Percentiles rank a stretch among this genome's conserved stretches.
Conservation (phyloP, 2,888 invertebrate genomes). For the Agrochola circellaris region DNA sequence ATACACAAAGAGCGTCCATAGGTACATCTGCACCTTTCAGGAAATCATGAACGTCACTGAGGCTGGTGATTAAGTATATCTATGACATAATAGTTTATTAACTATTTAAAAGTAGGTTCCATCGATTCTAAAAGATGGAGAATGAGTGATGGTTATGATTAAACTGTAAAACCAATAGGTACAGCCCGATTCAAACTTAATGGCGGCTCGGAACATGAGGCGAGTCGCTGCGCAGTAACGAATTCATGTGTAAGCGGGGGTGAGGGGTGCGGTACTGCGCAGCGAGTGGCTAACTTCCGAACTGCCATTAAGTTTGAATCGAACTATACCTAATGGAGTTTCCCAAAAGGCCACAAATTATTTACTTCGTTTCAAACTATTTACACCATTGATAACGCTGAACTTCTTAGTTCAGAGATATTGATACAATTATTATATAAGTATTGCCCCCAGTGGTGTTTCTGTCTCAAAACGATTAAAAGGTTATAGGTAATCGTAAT, state of each 20-base stretch:
- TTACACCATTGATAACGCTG: neutral
- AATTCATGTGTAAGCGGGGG: no score
- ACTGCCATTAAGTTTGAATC: no score
- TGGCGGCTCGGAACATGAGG: no score
- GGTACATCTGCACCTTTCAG: neutral
- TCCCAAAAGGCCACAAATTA: neutral
- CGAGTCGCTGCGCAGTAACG: no score
- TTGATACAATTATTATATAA: neutral
- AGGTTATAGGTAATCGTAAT: neutral
- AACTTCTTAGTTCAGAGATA: neutral
- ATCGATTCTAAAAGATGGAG: neutral
- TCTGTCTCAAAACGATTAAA: constrained; percentile 2
- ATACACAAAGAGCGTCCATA: neutral
- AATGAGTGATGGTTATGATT: neutral
- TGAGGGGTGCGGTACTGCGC: no score
- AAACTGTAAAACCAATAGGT: neutral
- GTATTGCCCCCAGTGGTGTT: neutral
- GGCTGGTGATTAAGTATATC: no score
- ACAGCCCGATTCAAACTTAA: no score
- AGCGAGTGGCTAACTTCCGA: no score
- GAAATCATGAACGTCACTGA: neutral
- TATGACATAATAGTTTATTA: no score
- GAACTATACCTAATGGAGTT: neutral
- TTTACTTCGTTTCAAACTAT: neutral
- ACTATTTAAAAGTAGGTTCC: neutral